These are phyloP conservation scores for Sphinx pinastri DNA, from an alignment of 2,888 invertebrate species.

Conservation along the genomic window DNA sequence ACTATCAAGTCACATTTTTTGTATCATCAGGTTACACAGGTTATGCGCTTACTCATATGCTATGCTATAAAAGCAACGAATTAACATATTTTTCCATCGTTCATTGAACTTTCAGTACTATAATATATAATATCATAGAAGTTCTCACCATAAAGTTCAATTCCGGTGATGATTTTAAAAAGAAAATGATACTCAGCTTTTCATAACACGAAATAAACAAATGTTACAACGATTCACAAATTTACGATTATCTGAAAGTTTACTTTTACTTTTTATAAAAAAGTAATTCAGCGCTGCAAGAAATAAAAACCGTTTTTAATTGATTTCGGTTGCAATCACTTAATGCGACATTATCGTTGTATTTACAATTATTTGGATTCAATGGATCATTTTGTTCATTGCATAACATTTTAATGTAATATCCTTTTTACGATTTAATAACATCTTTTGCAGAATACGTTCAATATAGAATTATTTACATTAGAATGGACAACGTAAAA, in stretches of 20 bases:
- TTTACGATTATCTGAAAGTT: constrained; percentile 3
- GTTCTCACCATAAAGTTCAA: too few species aligned
- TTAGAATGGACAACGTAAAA: too few species aligned
- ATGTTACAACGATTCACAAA: not conserved
- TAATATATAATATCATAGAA: too few species aligned
- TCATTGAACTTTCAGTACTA: too few species aligned
- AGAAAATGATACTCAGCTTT: not conserved
- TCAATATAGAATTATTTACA: not conserved
- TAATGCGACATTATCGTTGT: constrained; percentile 1
- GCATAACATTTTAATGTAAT: not conserved
- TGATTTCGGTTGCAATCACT: not conserved
- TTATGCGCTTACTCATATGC: too few species aligned
- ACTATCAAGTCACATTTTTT: too few species aligned
- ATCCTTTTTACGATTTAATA: not conserved
- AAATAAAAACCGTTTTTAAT: constrained; percentile 7
- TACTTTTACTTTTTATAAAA: constrained; percentile 1
- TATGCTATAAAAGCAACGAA: too few species aligned
- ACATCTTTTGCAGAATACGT: not conserved
- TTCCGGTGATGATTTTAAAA: too few species aligned
- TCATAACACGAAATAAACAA: not conserved
- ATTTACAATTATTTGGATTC: not conserved
- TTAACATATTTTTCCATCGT: too few species aligned
- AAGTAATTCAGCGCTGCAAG: not conserved
- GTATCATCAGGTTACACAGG: too few species aligned
- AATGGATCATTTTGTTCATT: not conserved